Evolutionary conservation across 2,888 invertebrate species (phyloP).

Genomic region (Glomeris marginata): DNA sequence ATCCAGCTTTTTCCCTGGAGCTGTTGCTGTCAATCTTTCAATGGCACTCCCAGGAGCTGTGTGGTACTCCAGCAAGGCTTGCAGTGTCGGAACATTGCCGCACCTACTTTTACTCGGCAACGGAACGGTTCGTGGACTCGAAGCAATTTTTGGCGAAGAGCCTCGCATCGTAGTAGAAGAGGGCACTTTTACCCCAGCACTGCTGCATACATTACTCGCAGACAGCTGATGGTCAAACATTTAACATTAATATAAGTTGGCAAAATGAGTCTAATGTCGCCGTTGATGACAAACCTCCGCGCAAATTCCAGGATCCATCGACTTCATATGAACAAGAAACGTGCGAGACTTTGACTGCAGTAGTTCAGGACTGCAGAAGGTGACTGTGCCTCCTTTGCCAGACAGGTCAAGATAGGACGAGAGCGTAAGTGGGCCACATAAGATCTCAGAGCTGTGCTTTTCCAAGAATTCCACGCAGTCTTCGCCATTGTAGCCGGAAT

Average conservation of each 20-base stretch:
- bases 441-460: slow-evolving; percentile 74
- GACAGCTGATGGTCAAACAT: no score
- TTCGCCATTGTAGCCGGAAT: background rate
- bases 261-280: background rate
- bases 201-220: no score
- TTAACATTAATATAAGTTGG: no score
- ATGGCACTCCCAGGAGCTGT: slow-evolving; percentile 15
- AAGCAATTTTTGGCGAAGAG: background rate
- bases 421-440: slow-evolving; percentile 75
- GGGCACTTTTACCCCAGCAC: no score
- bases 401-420: slow-evolving; percentile 68
- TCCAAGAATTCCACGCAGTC: slow-evolving; percentile 49
- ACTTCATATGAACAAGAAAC: slow-evolving; percentile 64
- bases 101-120: slow-evolving; percentile 3
- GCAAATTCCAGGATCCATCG: slow-evolving; percentile 22
- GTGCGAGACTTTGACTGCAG: slow-evolving; percentile 61
- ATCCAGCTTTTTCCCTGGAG: slow-evolving; percentile 26
- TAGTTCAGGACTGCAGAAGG: slow-evolving; percentile 70
- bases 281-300: background rate
- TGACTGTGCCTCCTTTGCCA: slow-evolving; percentile 67
- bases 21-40: slow-evolving; percentile 23
- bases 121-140: background rate
- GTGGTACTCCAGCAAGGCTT: slow-evolving; percentile 14
- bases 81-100: slow-evolving; percentile 14
- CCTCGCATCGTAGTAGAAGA: no score